Conservation (phyloP, 1,140 invertebrate genomes). For the Fopius arisanus region DNA sequence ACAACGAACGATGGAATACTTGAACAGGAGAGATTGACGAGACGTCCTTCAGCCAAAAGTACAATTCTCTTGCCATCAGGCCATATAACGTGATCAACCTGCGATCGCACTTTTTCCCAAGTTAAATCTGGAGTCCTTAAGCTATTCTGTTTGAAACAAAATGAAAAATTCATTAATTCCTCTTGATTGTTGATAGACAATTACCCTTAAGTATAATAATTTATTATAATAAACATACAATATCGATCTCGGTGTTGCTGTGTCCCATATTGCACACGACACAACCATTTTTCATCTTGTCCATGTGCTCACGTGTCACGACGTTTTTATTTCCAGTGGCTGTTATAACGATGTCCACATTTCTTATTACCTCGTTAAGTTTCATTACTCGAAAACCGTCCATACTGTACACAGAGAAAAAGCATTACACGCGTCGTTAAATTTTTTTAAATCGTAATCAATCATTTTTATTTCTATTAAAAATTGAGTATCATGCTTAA, state of each 20-base stretch:
- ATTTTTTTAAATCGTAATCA: too few species aligned
- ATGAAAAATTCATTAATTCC: constrained; percentile 1
- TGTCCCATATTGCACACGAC: constrained; percentile 98
- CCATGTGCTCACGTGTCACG: constrained; percentile 93
- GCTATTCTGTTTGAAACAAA: constrained; percentile 74
- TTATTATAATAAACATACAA: constrained; percentile 69
- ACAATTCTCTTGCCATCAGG: constrained; percentile 92
- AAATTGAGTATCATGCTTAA: too few species aligned
- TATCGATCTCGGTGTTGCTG: constrained; percentile 98
- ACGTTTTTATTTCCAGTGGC: constrained; percentile 98
- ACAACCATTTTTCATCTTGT: constrained; percentile 96
- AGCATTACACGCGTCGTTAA: too few species aligned
- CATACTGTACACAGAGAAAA: constrained; percentile 81
- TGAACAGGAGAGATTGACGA: constrained; percentile 96
- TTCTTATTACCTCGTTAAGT: constrained; percentile 91
- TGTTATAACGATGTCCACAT: constrained; percentile 94
- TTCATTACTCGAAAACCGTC: constrained; percentile 96
- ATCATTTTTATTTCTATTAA: too few species aligned
- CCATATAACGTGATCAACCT: constrained; percentile 98
- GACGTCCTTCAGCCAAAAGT: constrained; percentile 90
- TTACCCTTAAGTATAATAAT: background rate
- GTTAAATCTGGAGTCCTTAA: constrained; percentile 91
- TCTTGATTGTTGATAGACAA: background rate
- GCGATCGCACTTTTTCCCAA: constrained; percentile 96
- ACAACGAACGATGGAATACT: constrained; percentile 97